Base-by-base conservation (phyloP, 2,888 invertebrate genomes). In the Chymomyza caudatula region DNA sequence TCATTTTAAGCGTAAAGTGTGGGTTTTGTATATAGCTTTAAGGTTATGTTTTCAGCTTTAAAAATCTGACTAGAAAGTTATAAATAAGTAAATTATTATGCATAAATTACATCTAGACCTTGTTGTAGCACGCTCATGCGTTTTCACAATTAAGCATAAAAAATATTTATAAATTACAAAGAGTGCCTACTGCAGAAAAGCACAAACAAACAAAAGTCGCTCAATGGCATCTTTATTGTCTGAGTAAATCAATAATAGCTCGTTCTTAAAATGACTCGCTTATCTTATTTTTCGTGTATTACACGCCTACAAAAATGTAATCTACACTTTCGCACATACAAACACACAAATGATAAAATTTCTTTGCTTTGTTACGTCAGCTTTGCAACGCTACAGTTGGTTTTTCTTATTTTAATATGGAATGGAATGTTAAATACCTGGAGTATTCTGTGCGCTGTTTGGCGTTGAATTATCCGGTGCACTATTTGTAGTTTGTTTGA, bases 401-500 rank as follows among this genome's bases (percentile, higher is more conserved):
- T 43, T 52, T 4, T 44, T 6, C 55, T 29, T 44, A 23, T 23
- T n/a, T 49, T 54, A 17, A 25, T 17, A 15, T 4, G 0, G 47
- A 42, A 17, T 13, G 11, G 3, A 20, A 23, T 44, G 6, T 17
- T 62, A 15, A 42, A 67, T 69, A 87, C 73, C 76, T 76, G 68
- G 65, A 52, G 57, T 47, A 42, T 58, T 29, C 23, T 53, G 68
- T 65, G 60, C 23, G 44, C 53, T 64, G 44, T 58, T 58, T 15
- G 63, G 23, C 13, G 13, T 44, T 44, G 11, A 44, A 88, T 82
- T 17, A 72, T 60, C 71, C 86, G 88, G 57, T 88, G 88, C 13
- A 88, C 54, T 23, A 87, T 88, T 37, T 43, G 8, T 37, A 1
- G 19, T 5, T 42, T 43, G 4, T 52, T n/a, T 1, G 13, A 19